Conservation (phyloP, 2,113 vertebrate species). For the Antechinus flavipes region DNA sequence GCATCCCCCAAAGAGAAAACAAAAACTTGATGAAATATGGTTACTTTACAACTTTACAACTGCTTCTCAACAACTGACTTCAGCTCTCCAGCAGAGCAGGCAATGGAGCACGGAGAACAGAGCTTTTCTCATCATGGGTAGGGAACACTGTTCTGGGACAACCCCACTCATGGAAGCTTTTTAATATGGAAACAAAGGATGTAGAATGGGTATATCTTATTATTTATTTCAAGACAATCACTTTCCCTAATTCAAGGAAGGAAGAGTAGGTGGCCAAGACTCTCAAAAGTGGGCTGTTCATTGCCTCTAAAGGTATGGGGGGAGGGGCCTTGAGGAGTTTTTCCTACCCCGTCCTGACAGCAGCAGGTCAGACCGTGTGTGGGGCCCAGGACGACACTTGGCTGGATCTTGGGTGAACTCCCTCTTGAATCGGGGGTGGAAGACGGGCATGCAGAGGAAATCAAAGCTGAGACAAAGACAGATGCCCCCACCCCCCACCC, state of each 20-base stretch:
- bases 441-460: conserved; percentile 96
- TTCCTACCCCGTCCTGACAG: conserved; percentile 92
- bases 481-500: conserved; percentile 53
- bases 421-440: conserved; percentile 93
- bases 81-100: conserved; percentile 53
- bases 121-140: conserved; percentile 56
- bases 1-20: conserved; percentile 67
- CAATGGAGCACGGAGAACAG: conserved; percentile 45
- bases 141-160: conserved; percentile 22
- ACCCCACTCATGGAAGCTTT: conserved; percentile 29
- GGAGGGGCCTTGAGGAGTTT: conserved; percentile 44
- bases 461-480: conserved; percentile 89
- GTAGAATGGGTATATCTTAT: conserved; percentile 30
- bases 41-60: conserved; percentile 45
- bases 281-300: conserved; percentile 43
- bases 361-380: conserved; percentile 94
- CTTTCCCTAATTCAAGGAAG: conserved; percentile 53
- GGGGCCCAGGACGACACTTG: conserved; percentile 88
- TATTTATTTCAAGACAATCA: conserved; percentile 24
- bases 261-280: neutral
- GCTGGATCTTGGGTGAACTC: conserved; percentile 91
- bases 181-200: conserved; percentile 49
- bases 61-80: neutral
- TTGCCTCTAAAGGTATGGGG: conserved; percentile 62
- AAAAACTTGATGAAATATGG: conserved; percentile 66